These are phyloP conservation scores for Littorina saxatilis DNA, from an alignment of 1,140 invertebrate genomes.

Conservation along the genomic window DNA sequence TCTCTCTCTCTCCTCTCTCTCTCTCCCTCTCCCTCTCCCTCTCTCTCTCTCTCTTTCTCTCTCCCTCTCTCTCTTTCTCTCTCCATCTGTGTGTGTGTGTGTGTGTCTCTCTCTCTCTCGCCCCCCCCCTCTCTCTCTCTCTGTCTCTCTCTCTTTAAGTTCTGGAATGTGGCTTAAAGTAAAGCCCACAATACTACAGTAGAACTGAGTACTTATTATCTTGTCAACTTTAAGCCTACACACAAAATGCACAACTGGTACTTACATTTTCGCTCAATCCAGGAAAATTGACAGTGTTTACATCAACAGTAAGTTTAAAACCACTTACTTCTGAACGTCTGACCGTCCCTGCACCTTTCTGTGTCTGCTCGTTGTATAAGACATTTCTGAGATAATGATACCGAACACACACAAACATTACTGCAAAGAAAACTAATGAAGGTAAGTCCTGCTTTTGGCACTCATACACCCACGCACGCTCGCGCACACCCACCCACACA, in stretches of 20 bases:
- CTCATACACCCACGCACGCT: neutral
- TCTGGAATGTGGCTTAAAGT: neutral
- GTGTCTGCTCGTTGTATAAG: no score
- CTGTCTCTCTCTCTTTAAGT: neutral
- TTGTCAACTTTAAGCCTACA: neutral
- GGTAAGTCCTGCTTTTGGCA: no score
- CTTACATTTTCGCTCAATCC: neutral
- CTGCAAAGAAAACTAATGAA: neutral
- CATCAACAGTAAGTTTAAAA: neutral
- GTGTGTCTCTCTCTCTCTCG: no score
- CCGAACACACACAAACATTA: neutral
- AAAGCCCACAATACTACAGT: neutral
- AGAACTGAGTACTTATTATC: no score
- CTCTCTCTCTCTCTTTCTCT: neutral
- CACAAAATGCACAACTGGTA: neutral
- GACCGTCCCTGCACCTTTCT: no score
- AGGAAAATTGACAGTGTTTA: neutral
- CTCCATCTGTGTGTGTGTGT: no score
- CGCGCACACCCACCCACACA: neutral
- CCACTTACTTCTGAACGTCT: neutral
- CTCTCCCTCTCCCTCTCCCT: neutral
- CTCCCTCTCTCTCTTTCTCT: neutral
- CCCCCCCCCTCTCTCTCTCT: neutral
- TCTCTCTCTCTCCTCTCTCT: neutral
- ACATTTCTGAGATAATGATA: neutral